Base-by-base conservation (phyloP, 2,113 vertebrate species). In the Scartelaos histophorus region DNA sequence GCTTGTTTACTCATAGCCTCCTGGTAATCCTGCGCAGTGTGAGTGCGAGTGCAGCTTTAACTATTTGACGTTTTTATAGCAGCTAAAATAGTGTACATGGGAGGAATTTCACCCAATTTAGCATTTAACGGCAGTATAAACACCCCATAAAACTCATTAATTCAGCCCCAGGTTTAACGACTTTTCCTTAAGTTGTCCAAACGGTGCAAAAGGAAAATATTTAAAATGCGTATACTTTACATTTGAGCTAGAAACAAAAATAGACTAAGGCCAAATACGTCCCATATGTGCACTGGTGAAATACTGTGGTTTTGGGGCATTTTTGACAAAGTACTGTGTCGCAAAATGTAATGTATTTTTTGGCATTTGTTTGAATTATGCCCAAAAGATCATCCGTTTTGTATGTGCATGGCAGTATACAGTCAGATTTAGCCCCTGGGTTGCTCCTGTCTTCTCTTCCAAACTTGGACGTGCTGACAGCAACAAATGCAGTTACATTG, bases 101-200 rank as follows among this genome's bases (percentile, higher is more conserved):
- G 35, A 38, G 34, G 34, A 38, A 64, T 64, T 64, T 64, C 61
- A 43, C 61, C 61, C 61, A 35, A 64, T 64, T 64, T 64, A 43
- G 61, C 61, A 13, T 64, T 64, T 64, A 64, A 64, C 61, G 19
- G 61, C 61, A 38, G 61, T 43, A 64, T 64, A 64, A 64, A 64
- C 61, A 64, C 61, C 61, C 61, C 35, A 43, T 64, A 64, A 64
- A 64, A 38, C 61, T 64, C 61, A 64, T 64, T 64, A 64, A 64
- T 64, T 38, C 61, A 64, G 34, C 61, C 61, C 61, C 34, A 3
- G 19, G 61, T 64, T 64, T 64, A 64, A 64, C 34, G 61, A 64
- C 61, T 64, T 64, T 64, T 38, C 34, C 61, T 64, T 64, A 64
- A 64, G 34, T 64, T 64, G 35, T 64, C 61, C 61, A 64, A 64